These are phyloP conservation scores for Iphiclides podalirius DNA, from an alignment of 2,888 invertebrate genomes.

Conservation along the genomic window DNA sequence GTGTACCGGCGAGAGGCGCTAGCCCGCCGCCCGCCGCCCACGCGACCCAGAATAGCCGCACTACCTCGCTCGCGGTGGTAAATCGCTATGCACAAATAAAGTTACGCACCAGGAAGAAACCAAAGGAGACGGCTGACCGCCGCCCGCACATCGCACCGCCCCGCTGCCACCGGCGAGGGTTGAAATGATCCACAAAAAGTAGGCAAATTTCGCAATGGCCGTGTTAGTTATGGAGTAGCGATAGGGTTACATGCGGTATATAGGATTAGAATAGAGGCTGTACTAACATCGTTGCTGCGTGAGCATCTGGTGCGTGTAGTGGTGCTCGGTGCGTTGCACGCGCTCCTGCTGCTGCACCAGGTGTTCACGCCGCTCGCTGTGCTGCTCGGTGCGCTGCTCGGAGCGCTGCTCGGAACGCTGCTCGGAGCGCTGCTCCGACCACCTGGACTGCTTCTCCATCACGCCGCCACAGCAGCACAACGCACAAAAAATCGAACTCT, in stretches of 20 bases:
- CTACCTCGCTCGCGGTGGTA: slow-evolving; percentile 63
- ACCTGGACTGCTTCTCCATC: slow-evolving; percentile 88
- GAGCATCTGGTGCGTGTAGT: slow-evolving; percentile 88
- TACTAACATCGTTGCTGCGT: slow-evolving; percentile 87
- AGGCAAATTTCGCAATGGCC: slow-evolving; percentile 37
- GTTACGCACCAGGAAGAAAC: slow-evolving; percentile 39
- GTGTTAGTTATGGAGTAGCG: slow-evolving; percentile 21
- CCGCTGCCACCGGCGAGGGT: slow-evolving; percentile 30
- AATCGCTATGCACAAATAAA: slow-evolving; percentile 75
- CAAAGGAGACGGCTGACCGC: slow-evolving; percentile 50
- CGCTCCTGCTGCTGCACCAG: slow-evolving; percentile 77
- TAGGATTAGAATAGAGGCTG: slow-evolving; percentile 8
- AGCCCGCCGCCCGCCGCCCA: slow-evolving; percentile 44
- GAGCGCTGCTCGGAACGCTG: slow-evolving; percentile 43
- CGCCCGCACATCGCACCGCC: slow-evolving; percentile 33
- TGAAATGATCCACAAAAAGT: slow-evolving; percentile 29
- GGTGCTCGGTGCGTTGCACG: slow-evolving; percentile 84
- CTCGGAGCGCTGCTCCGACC: slow-evolving; percentile 71
- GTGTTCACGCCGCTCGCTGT: slow-evolving; percentile 55
- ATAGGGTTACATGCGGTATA: slow-evolving; percentile 29
- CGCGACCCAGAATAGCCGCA: slow-evolving; percentile 69
- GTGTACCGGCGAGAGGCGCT: slow-evolving; percentile 40
- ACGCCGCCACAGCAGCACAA: slow-evolving; percentile 73
- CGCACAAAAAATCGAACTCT: slow-evolving; percentile 65
- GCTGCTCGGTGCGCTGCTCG: slow-evolving; percentile 70